These are phyloP conservation scores for Gephyroberyx darwinii DNA, from an alignment of 2,797 vertebrate species.

Conservation along the genomic window DNA sequence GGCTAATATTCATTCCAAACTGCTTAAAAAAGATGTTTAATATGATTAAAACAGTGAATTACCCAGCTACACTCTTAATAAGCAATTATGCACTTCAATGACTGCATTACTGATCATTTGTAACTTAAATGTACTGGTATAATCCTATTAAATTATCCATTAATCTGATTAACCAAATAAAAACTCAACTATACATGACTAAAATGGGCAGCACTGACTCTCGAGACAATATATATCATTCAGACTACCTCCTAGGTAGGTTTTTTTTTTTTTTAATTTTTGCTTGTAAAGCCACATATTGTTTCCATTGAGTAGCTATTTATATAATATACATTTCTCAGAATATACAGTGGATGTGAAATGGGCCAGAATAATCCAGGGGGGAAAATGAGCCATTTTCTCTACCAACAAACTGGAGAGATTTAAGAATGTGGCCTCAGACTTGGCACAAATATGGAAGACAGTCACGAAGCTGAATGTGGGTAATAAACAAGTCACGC, in stretches of 20 bases:
- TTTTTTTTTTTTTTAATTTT: constrained; percentile 20
- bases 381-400: constrained; percentile 62
- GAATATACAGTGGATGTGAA: constrained; percentile 64
- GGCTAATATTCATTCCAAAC: background rate
- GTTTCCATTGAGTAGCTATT: constrained; percentile 51
- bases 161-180: background rate
- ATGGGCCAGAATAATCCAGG: constrained; percentile 56
- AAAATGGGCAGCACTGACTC: no score
- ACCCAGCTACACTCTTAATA: background rate
- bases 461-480: constrained; percentile 78
- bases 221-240: background rate
- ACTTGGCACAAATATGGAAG: constrained; percentile 76
- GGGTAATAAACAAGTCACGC: constrained; percentile 82
- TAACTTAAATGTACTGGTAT: background rate
- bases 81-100: background rate
- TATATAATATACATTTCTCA: constrained; percentile 59
- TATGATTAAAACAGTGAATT: background rate
- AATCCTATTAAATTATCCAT: background rate
- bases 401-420: constrained; percentile 68
- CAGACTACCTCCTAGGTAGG: background rate
- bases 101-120: constrained; percentile 2
- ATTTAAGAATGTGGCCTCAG: constrained; percentile 76
- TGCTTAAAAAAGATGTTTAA: background rate
- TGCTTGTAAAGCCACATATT: constrained; percentile 45
- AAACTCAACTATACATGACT: background rate